Conservation (phyloP, 2,113 vertebrate genomes). For the Syngnathus scovelli region DNA sequence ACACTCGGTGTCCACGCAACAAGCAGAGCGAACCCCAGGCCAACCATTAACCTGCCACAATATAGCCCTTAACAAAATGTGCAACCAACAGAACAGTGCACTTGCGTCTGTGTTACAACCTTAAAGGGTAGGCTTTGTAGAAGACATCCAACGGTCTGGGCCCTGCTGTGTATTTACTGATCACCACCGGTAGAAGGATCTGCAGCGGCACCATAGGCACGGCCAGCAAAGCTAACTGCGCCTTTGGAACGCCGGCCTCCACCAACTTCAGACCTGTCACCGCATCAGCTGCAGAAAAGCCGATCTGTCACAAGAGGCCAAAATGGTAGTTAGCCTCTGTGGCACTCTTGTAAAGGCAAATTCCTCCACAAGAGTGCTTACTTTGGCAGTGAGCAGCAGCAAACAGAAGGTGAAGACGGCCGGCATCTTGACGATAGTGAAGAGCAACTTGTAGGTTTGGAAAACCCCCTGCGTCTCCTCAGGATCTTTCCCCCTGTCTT, state of each 20-base stretch:
- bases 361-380: constrained; percentile 35
- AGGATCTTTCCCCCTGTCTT: constrained; percentile 57
- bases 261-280: constrained; percentile 95
- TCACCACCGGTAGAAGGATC: constrained; percentile 88
- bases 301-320: constrained; percentile 71
- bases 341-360: neutral
- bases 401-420: constrained; percentile 87
- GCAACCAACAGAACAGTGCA: neutral
- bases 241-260: constrained; percentile 94
- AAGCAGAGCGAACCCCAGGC: constrained; percentile 84
- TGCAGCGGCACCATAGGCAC: constrained; percentile 97
- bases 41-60: constrained; percentile 80
- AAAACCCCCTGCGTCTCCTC: constrained; percentile 87
- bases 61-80: neutral
- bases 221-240: constrained; percentile 88
- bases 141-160: constrained; percentile 88
- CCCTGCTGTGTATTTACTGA: constrained; percentile 96
- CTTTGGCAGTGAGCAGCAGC: constrained; percentile 92
- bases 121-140: constrained; percentile 94
- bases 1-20: constrained; percentile 94
- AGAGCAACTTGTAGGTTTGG: constrained; percentile 87
- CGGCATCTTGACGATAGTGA: constrained; percentile 91
- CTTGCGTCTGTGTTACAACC: constrained; percentile 64
- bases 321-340: neutral
- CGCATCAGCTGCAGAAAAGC: constrained; percentile 93